Evolutionary conservation across 2,888 invertebrate species (phyloP), one percentile per base, ranked within the genome.

Genomic region (Leptothorax acervorum): DNA sequence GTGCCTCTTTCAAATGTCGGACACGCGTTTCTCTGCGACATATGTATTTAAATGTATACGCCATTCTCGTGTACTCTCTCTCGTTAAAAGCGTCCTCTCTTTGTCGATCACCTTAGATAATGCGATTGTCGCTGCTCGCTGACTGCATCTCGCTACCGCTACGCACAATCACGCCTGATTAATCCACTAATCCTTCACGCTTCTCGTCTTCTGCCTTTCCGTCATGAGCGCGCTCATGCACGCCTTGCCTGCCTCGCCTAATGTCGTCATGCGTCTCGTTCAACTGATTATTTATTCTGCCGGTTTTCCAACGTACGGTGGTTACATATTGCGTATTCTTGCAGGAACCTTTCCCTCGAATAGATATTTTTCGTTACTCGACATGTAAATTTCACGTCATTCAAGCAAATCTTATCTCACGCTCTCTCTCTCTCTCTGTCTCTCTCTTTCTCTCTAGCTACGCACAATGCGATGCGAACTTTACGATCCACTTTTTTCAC

Each of bases 111-210:
- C 18, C 60, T 48, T 79, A 23, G 23, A 23, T 23, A 71, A 70
- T 28, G 35, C 48, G 55, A 57, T 23, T 57, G 45, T 45, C 55
- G 53, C 42, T 60, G 70, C 70, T 60, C 57, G 78, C 60, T 60
- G 79, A 71, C 35, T 57, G 39, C 48, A 60, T 60, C 68, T 68
- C 55, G 53, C 78, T 68, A 48, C 66, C 42, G 42, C 68, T 42
- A 68, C 42, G 78, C 68, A 78, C 55, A 78, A 71, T 79, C 79
- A 70, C 57, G 57, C 48, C 65, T 28, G 57, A 86, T 75, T 90
- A 90, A 90, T 90, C 88, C 82, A 86, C 86, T 90, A 90, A 90
- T 90, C 85, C 86, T 55, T 60, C 23, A 35, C 62, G 23, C 82
- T 79, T 81, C 68, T 86, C 68, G 55, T 86, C 87, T 70, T 86